Evolutionary conservation across 2,888 invertebrate genomes (phyloP), one percentile per base, ranked within the genome.

Genomic region (Tachina grossa): DNA sequence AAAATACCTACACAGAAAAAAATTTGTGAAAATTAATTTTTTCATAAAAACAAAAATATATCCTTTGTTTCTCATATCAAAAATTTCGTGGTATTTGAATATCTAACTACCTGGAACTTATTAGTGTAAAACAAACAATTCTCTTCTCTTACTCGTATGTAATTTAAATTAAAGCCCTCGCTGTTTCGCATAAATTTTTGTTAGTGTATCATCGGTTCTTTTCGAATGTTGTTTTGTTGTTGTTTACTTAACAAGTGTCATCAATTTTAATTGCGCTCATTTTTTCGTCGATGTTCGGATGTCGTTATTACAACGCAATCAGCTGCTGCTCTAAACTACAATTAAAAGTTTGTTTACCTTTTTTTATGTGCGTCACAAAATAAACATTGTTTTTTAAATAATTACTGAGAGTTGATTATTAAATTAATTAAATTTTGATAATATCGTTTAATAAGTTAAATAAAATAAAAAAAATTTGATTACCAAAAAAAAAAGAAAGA

Each of bases 241-340:
- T 65, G 39, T 43, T 31, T 71, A 11, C 74, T 69, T 65, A 83
- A 77, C 83, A 72, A 85, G 83, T 85, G 85, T 85, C 85, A 83
- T 85, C 85, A 83, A 83, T 72, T 85, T 85, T 85, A 85, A 85
- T 85, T 85, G 76, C 79, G 72, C 76, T 79, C 53, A 76, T 66
- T 65, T 79, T 66, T 78, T 83, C 16, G 51, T 47, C 16, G 16
- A 31, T 61, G 53, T 68, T 61, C 66, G 41, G 13, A 11, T 55
- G 63, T 71, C 14, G 82, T 75, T 53, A 47, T 57, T 63, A 45
- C 63, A 72, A 79, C 61, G 19, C 59, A 43, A 61, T 71, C 79
- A 63, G 80, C 74, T 81, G 75, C 74, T 75, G 75, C 74, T 75
- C 75, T 81, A 81, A 77, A 81, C 75, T 61, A 75, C 69, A 81